Evolutionary conservation across 2,797 vertebrate species (phyloP), one percentile per base, ranked within the genome.

Genomic region (Urophycis tenuis): DNA sequence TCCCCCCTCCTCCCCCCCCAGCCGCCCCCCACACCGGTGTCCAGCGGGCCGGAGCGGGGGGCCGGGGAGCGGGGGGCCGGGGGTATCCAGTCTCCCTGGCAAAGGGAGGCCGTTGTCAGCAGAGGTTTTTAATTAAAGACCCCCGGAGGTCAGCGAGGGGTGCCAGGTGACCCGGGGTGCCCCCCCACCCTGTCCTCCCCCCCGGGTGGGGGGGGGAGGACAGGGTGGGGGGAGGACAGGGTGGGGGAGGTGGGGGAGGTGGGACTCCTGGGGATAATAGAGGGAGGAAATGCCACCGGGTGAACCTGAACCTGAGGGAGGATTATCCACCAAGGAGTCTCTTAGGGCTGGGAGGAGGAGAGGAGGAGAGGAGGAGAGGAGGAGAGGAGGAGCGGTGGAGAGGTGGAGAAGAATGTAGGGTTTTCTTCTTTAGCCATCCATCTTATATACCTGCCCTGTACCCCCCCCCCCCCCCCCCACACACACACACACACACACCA

Each of bases 81-180:
- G n/a, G 11, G 90, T 88, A 87, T 92, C 91, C 83, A 33, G 90
- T 92, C 90, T 91, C 87, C 81, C 77, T 82, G 71, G 85, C 87
- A 94, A 92, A 94, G 92, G 92, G 92, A 87, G 85, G 85, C 78
- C 91, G 91, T 94, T 94, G 93, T 94, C 84, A 77, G 0, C 75
- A 69, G 83, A 60, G 86, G 85, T 88, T 88, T 91, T 92, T 93
- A 93, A 94, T 93, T 92, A 93, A 93, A 92, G 86, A 91, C 88
- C 89, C 81, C 33, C 74, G 87, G 85, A 60, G n/a, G 53, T 25
- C 53, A n/a, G 53, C 25, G 53, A 22, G 53, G n/a, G 11, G 53
- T 25, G 91, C 92, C 90, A 92, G 90, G 89, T 91, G 91, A 92
- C 88, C 90, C 85, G 83, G 88, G 84, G 87, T 86, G 89, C 32